Conservation (phyloP, 2,113 vertebrate genomes). For the Melanotaenia duboulayi region DNA sequence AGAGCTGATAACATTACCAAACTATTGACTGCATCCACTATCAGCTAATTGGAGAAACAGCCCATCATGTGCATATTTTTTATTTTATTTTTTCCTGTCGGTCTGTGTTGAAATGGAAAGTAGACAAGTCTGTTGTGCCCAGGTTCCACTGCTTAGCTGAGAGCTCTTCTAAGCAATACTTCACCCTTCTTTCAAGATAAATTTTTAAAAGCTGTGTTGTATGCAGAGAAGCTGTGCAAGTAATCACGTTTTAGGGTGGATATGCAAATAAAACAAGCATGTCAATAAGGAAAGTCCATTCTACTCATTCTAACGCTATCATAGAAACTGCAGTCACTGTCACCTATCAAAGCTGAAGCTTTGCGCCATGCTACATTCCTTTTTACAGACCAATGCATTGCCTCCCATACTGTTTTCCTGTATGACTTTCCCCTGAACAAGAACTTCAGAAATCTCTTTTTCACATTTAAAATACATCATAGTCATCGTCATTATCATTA, state of each 20-base stretch:
- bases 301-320: slow-evolving; percentile 73
- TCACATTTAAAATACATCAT: slow-evolving; percentile 81
- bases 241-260: slow-evolving; percentile 13
- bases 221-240: not conserved
- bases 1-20: not conserved
- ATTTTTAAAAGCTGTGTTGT: slow-evolving; percentile 14
- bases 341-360: slow-evolving; percentile 78
- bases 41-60: too few relatives aligned
- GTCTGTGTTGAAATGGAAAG: not conserved
- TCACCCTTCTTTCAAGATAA: not conserved
- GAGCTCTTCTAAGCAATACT: slow-evolving; percentile 3
- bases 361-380: slow-evolving; percentile 83
- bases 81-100: too few relatives aligned
- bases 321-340: slow-evolving; percentile 78
- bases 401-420: slow-evolving; percentile 41
- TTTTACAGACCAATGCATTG: slow-evolving; percentile 66
- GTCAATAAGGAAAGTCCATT: slow-evolving; percentile 61
- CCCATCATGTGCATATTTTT: too few relatives aligned
- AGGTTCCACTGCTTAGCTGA: not conserved
- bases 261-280: slow-evolving; percentile 43
- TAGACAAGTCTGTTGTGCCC: slow-evolving; percentile 10
- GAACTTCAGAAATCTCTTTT: slow-evolving; percentile 75
- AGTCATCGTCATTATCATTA: slow-evolving; percentile 76
- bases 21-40: not conserved
- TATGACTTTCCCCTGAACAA: slow-evolving; percentile 62